phyloP scores from a whole-genome alignment of 2,888 invertebrate species.

The Pandemis corylana region DNA sequence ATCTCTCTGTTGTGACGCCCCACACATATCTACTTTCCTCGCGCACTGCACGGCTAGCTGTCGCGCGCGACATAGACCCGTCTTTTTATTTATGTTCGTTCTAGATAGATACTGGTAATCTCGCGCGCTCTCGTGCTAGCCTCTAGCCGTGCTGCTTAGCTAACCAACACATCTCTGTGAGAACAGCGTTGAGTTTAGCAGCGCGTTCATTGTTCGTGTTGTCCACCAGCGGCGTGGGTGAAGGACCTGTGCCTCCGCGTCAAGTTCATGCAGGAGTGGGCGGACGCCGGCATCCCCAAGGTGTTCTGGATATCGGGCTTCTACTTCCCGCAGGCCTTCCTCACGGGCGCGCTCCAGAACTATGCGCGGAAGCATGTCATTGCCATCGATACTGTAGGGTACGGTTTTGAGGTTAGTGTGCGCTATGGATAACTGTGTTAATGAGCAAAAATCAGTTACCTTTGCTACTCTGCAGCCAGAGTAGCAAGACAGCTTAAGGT shows the following conservation, averaged over 20 bases:
- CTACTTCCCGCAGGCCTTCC: slow-evolving; percentile 94
- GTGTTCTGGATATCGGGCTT: slow-evolving; percentile 94
- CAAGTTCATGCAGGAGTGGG: slow-evolving; percentile 87
- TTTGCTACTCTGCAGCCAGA: too few relatives aligned
- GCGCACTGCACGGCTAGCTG: too few relatives aligned
- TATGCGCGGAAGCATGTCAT: slow-evolving; percentile 90
- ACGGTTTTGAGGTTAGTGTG: slow-evolving; percentile 84
- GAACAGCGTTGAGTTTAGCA: too few relatives aligned
- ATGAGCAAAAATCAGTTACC: not conserved
- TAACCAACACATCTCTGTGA: too few relatives aligned
- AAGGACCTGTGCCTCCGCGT: slow-evolving; percentile 86
- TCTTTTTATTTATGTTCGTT: too few relatives aligned
- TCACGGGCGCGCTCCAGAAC: slow-evolving; percentile 93
- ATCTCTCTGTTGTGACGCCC: too few relatives aligned
- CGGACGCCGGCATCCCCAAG: slow-evolving; percentile 87
- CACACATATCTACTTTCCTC: too few relatives aligned
- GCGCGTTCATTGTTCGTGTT: not conserved
- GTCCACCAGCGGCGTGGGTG: slow-evolving; percentile 86
- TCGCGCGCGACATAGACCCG: too few relatives aligned
- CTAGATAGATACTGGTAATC: too few relatives aligned
- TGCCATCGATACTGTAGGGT: slow-evolving; percentile 89
- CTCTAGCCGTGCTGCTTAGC: too few relatives aligned
- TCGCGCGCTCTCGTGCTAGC: too few relatives aligned
- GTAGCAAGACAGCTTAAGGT: too few relatives aligned
- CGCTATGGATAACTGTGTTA: not conserved